Evolutionary conservation across 1,140 invertebrate species (phyloP).

Genomic region (Penaeus japonicus): DNA sequence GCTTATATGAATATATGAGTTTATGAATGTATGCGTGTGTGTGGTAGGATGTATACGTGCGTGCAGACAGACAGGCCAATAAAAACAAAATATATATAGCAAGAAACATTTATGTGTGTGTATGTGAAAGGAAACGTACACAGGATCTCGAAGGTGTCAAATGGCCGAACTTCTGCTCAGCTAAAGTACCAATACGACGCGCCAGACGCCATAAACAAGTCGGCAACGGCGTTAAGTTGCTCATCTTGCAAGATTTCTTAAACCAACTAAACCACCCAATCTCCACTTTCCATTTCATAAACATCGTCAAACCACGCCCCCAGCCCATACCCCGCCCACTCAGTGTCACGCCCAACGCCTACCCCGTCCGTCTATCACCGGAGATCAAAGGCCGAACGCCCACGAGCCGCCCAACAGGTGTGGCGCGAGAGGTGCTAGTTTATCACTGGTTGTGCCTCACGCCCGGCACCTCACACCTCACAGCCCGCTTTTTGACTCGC

Average conservation of each 20-base stretch:
- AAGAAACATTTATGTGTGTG: too few species aligned
- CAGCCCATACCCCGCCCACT: constrained; percentile 16
- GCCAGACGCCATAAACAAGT: too few species aligned
- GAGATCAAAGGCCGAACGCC: constrained; percentile 47
- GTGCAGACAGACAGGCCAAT: too few species aligned
- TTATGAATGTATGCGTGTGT: constrained; percentile 14
- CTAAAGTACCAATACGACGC: too few species aligned
- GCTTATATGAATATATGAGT: constrained; percentile 16
- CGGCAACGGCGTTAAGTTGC: too few species aligned
- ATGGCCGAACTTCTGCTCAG: too few species aligned
- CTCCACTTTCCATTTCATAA: too few species aligned
- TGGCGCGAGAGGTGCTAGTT: constrained; percentile 28
- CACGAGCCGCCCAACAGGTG: constrained; percentile 38
- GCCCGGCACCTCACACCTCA: constrained; percentile 30
- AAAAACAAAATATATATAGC: too few species aligned
- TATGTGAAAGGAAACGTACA: too few species aligned
- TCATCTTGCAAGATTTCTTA: too few species aligned
- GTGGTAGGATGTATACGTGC: background rate
- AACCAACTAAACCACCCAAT: too few species aligned
- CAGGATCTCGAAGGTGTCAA: too few species aligned
- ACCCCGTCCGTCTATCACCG: constrained; percentile 37
- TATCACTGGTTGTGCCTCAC: constrained; percentile 41
- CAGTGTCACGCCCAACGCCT: constrained; percentile 27
- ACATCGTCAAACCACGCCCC: background rate
- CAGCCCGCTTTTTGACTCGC: constrained; percentile 19